Evolutionary conservation across 2,888 invertebrate genomes (phyloP), one percentile per base, ranked within the genome.

Genomic region (Harpalus rubripes): DNA sequence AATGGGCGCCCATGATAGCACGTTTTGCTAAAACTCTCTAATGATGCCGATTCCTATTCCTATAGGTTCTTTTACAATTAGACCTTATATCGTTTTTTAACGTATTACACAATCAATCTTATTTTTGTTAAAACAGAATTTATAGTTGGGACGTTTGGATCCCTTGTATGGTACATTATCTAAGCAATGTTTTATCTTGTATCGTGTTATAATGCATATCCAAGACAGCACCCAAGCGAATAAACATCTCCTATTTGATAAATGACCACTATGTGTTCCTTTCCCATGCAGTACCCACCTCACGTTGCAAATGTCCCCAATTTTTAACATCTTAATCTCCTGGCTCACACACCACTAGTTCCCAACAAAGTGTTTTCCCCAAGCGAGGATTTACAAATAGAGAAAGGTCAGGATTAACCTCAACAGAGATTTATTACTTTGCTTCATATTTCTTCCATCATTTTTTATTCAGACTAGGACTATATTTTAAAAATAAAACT

Each of bases 161-260:
- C 6, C 44, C 44, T 44, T 72, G 44, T n/a, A 72, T 44, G 10
- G 1, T 72, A 72, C n/a, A n/a, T 32, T 32, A 68, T 39, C 7
- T 22, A 68, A 68, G 68, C 39, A 74, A 41, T 74, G 72, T 74
- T 68, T 15, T 41, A 18, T 8, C 41, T 8, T 44, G 72, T 74
- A 74, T 15, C 41, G 10, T 52, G 72, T 74, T 74, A 22, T 44
- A 44, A 74, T 74, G 44, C 72, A 74, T 74, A 74, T 74, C 44
- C 41, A 44, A 18, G 18, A 74, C 72, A 39, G 39, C 68, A n/a
- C 32, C 15, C 72, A 18, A 41, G 44, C 18, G 44, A 74, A 74
- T 44, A 74, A 74, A 74, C 41, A 18, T 16, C 44, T 74, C 72
- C 41, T 52, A 52, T 74, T 74, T 74, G 72, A 74, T 74, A 74